phyloP scores from a whole-genome alignment of 1,140 invertebrate genomes.

The Berghia stephanieae region DNA sequence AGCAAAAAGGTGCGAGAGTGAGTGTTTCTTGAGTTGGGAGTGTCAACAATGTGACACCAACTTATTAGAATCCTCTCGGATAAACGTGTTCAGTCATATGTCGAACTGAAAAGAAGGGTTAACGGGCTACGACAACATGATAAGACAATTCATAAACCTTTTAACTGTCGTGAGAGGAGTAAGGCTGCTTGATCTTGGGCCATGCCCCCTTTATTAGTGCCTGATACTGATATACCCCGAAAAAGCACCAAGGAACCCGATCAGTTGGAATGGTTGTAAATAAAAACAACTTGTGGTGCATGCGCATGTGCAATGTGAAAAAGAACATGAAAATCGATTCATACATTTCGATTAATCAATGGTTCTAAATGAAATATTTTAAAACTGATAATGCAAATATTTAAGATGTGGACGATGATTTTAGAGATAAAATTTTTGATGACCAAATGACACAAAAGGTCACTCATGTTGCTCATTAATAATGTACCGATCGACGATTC shows the following conservation, averaged over 20 bases:
- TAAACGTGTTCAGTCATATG: neutral
- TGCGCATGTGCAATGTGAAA: constrained; percentile 24
- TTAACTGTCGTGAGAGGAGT: constrained; percentile 29
- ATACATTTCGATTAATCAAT: no score
- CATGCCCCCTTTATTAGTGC: constrained; percentile 28
- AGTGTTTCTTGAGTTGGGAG: neutral
- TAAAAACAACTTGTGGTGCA: neutral
- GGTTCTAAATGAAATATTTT: no score
- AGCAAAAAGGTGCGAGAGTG: neutral
- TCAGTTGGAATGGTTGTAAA: constrained; percentile 20
- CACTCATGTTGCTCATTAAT: no score
- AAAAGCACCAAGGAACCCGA: neutral
- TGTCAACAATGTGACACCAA: neutral
- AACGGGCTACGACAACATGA: neutral
- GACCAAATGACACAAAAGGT: no score
- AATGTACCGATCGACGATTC: no score
- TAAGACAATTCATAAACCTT: constrained; percentile 13
- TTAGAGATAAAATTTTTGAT: no score
- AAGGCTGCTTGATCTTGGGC: constrained; percentile 31
- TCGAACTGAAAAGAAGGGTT: neutral
- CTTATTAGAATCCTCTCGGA: neutral
- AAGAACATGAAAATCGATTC: no score
- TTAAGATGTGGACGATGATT: no score
- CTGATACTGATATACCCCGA: neutral
- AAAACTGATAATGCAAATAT: no score